phyloP scores from a whole-genome alignment of 2,797 vertebrate species.

The Pyrocephalus nanus region DNA sequence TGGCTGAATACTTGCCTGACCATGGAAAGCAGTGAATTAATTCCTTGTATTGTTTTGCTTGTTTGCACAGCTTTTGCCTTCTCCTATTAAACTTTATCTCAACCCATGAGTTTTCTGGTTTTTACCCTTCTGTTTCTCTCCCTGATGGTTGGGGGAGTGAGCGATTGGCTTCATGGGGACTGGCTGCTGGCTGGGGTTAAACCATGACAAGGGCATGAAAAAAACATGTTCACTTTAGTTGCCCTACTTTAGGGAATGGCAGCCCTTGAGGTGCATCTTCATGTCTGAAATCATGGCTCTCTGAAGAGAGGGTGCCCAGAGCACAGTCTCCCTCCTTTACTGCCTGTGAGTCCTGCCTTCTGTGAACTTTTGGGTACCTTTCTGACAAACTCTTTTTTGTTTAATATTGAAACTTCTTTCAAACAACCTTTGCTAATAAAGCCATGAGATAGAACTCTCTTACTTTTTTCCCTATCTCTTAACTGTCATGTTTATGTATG shows the following conservation, averaged over 20 bases:
- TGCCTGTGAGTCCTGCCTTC: neutral
- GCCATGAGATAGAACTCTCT: neutral
- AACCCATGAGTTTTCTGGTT: rapidly evolving
- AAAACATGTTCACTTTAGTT: neutral
- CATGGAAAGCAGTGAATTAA: neutral
- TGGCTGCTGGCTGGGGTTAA: neutral
- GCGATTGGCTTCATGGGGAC: neutral
- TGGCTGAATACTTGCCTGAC: neutral
- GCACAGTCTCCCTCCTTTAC: neutral
- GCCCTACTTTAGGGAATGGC: neutral
- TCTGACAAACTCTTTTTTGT: neutral
- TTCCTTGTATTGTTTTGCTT: neutral
- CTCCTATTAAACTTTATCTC: neutral
- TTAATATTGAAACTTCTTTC: neutral
- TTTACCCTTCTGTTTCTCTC: neutral
- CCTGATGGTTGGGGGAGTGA: neutral
- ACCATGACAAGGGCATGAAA: neutral
- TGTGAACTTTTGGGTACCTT: neutral
- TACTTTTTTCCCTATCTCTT: neutral
- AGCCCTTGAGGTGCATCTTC: neutral
- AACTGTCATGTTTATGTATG: constrained; percentile 40
- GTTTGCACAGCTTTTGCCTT: neutral
- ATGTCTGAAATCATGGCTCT: neutral
- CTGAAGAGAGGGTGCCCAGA: neutral
- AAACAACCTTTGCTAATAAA: constrained; percentile 6